Evolutionary conservation across 1,140 invertebrate genomes (phyloP), one percentile per base, ranked within the genome.

Genomic region (Telenomus remus): DNA sequence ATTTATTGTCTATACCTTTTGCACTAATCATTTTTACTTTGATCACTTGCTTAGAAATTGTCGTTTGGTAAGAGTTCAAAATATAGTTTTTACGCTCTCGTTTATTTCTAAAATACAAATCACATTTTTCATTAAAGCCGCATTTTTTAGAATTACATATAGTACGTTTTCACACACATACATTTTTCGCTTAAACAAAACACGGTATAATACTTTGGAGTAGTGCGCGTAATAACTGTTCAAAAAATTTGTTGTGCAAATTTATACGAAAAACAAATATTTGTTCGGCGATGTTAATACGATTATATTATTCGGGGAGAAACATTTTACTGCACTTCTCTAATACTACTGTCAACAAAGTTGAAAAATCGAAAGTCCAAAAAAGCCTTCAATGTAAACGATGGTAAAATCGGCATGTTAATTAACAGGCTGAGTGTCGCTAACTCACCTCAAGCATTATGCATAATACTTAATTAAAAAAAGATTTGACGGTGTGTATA

Each of bases 381-480:
- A 39, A 39, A 39, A 39, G n/a, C 9, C 9, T 11, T 76, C 27
- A 70, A 65, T 60, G 12, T 63, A 56, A 19, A 63, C 9, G 14
- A 59, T 50, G 10, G 47, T 65, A 56, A 65, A 70, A 70, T 49
- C 61, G 63, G 46, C 47, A 76, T 50, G 70, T 70, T 70, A 76
- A 11, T 65, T 16, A 76, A 70, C 59, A 70, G 59, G 60, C 49
- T 14, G 16, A 57, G 37, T 19, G 42, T 10, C 15, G 12, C 10
- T 44, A 63, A 48, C 42, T 46, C n/a, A 54, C 15, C 61, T 64
- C 54, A 64, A 48, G 33, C 4, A 7, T 27, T 55, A 64, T 42
- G 42, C 10, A 60, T 78, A 78, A 80, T 78, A 78, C 75, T 80
- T 78, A 72, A 43, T 27, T 27, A 34, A 69, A 60, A 72, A 76